Evolutionary conservation across 2,797 vertebrate species (phyloP).

Genomic region (Phataginus tetradactyla): DNA sequence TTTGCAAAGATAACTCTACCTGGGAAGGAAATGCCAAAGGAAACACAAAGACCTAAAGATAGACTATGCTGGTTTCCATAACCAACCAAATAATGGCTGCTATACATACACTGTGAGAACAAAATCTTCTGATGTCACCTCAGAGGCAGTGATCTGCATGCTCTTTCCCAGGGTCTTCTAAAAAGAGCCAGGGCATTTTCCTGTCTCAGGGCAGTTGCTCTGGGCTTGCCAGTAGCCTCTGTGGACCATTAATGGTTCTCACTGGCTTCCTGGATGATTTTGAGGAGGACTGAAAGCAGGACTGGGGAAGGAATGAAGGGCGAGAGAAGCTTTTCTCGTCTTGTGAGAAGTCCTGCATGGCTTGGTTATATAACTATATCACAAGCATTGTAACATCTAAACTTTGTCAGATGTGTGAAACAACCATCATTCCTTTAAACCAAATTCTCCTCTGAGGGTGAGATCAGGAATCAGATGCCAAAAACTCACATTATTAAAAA

Average conservation of each 20-base stretch:
- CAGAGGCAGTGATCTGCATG: background rate
- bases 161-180: background rate
- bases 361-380: background rate
- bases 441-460: background rate
- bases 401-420: background rate
- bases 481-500: conserved; percentile 7
- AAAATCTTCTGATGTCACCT: background rate
- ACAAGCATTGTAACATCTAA: background rate
- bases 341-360: background rate
- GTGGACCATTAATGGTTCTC: background rate
- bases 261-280: background rate
- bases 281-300: conserved; percentile 44
- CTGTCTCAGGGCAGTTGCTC: background rate
- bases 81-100: background rate
- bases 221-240: background rate
- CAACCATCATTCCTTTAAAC: background rate
- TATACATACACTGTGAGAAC: background rate
- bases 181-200: background rate
- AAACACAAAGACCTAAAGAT: background rate
- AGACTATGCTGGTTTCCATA: background rate
- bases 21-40: background rate
- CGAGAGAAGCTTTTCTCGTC: background rate
- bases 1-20: background rate
- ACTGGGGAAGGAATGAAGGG: background rate
- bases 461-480: background rate